A percentile compares a stretch with the other conserved stretches of the same genome.
Evolutionary conservation across 2,797 vertebrate genomes (phyloP).

Genomic region (Centropyge bicolor): DNA sequence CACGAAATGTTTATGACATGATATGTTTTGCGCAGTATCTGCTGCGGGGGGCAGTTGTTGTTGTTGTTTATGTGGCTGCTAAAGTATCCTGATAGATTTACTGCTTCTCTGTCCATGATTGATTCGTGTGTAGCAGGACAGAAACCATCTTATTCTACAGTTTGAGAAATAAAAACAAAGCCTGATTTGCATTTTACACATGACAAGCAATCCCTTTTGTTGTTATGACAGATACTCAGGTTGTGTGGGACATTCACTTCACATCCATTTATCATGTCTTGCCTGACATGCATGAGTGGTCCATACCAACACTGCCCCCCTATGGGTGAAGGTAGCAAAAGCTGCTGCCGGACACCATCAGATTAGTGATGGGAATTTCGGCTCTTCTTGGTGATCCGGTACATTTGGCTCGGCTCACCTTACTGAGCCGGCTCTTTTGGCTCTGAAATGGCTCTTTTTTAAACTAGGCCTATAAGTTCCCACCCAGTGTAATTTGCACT

Average conservation of each 20-base stretch:
- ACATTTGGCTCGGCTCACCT: too few species aligned
- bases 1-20: neutral
- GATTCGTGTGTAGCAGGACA: neutral
- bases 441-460: too few species aligned
- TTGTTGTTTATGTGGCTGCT: neutral
- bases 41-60: neutral
- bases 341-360: slow-evolving; percentile 2
- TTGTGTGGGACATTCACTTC: slow-evolving; percentile 7
- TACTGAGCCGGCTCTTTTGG: too few species aligned
- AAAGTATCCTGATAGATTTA: neutral
- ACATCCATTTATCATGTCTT: slow-evolving; percentile 18
- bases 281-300: slow-evolving; percentile 6
- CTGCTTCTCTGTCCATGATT: neutral
- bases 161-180: neutral
- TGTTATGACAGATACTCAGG: slow-evolving; percentile 13
- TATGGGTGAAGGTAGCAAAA: slow-evolving; percentile 37
- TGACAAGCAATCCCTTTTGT: neutral
- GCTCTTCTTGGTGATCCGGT: too few species aligned
- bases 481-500: too few species aligned
- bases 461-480: too few species aligned
- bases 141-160: neutral
- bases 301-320: slow-evolving; percentile 58
- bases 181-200: slow-evolving; percentile 26
- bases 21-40: neutral
- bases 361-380: too few species aligned